These are phyloP conservation scores for Trissolcus basalis DNA, from an alignment of 1,140 invertebrate genomes.

Conservation along the genomic window DNA sequence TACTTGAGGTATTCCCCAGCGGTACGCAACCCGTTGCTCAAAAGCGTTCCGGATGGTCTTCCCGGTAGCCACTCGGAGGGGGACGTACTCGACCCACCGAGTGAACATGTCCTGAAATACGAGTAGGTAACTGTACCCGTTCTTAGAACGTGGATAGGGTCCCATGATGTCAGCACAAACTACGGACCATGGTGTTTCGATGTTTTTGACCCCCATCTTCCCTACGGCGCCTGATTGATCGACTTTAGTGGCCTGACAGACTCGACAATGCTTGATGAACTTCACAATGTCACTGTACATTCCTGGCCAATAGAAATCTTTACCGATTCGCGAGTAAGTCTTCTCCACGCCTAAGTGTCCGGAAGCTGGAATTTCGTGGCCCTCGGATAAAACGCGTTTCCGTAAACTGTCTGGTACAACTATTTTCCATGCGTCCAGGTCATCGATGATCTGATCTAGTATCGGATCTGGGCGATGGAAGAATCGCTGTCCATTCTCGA, in stretches of 20 bases:
- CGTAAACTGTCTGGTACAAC: constrained; percentile 1
- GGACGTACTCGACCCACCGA: constrained; percentile 21
- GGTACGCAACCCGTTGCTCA: constrained; percentile 2
- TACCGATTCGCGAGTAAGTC: constrained; percentile 11
- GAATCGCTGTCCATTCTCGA: constrained; percentile 11
- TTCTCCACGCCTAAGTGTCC: constrained; percentile 62
- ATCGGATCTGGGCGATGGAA: constrained; percentile 4
- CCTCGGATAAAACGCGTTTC: constrained; percentile 21
- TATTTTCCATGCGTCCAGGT: neutral
- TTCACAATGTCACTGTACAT: constrained; percentile 9
- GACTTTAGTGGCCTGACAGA: constrained; percentile 35
- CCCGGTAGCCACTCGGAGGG: constrained; percentile 17
- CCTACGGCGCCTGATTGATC: constrained; percentile 9
- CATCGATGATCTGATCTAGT: neutral
- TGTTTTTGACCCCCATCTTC: constrained; percentile 13
- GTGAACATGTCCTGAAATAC: constrained; percentile 37
- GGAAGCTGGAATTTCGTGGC: constrained; percentile 30
- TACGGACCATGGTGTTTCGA: constrained; percentile 27
- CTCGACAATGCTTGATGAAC: constrained; percentile 48
- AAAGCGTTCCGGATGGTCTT: constrained; percentile 13
- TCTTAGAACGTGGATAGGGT: constrained; percentile 37
- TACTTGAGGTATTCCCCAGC: constrained; percentile 20
- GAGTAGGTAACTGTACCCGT: constrained; percentile 18
- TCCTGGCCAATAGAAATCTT: too few relatives aligned
- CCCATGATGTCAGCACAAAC: constrained; percentile 55